Conservation (phyloP, 2,888 invertebrate genomes). For the Netelia melanura region DNA sequence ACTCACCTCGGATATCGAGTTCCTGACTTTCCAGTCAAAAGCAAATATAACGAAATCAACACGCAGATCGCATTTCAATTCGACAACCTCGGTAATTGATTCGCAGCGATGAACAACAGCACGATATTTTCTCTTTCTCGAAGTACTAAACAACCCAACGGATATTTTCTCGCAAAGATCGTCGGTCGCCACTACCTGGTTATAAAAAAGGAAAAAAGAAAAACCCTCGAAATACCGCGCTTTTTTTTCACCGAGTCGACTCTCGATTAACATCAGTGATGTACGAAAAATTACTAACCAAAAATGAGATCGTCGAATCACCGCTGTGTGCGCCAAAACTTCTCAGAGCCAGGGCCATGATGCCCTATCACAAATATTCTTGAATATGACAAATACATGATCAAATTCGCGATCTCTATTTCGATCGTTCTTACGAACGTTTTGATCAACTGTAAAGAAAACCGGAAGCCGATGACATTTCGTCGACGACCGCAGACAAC, state of each 20-base stretch:
- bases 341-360: constrained; percentile 78
- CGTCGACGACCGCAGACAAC: neutral
- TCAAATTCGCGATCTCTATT: constrained; percentile 24
- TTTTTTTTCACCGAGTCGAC: constrained; percentile 6
- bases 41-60: constrained; percentile 81
- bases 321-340: constrained; percentile 71
- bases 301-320: constrained; percentile 74
- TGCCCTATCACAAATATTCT: constrained; percentile 29
- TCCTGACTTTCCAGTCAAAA: constrained; percentile 76
- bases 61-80: constrained; percentile 70
- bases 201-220: constrained; percentile 33
- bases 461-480: constrained; percentile 30
- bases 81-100: constrained; percentile 74
- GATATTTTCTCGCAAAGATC: constrained; percentile 77
- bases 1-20: constrained; percentile 77
- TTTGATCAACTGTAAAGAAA: constrained; percentile 19
- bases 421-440: constrained; percentile 6
- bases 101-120: constrained; percentile 80
- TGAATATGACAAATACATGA: constrained; percentile 53
- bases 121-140: constrained; percentile 73
- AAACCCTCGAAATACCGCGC: constrained; percentile 20
- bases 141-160: constrained; percentile 74
- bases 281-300: constrained; percentile 73
- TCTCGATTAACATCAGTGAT: neutral
- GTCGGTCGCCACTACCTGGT: constrained; percentile 78